Base-by-base conservation (phyloP, 2,797 vertebrate genomes). In the Pogonophryne albipinna region DNA sequence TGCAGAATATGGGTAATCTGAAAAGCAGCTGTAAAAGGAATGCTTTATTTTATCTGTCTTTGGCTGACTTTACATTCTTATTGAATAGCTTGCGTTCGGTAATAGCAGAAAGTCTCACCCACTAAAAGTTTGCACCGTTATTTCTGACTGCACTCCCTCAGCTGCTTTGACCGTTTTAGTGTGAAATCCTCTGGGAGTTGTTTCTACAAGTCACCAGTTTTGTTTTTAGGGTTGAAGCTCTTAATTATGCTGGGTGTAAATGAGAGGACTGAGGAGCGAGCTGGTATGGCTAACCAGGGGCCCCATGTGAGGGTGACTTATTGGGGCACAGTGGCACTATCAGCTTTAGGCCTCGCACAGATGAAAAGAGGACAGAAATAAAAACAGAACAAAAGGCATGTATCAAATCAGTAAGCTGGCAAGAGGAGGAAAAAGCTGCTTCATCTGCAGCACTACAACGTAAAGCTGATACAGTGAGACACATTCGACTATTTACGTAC, bases 171-270 rank as follows among this genome's bases (percentile, higher is more conserved):
- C 88, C 88, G 83, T 75, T 81, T 83, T 52, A 74, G 58, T 85
- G 85, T 79, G 52, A 87, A 90, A 85, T 89, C 91, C 84, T 81
- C 66, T 52, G 75, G 80, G 85, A 83, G 78, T 73, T 83, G 81
- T 79, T 87, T 89, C 74, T 83, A 85, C 85, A 86, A 79, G 71
- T 83, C 89, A 84, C 84, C 78, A 77, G 86, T 87, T 87, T 90
- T 90, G 88, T 86, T 90, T 90, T 89, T 86, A 75, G 87, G 85
- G 85, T 80, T 42, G 65, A 80, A 89, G 79, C 86, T 86, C 89
- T 89, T 90, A 92, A 93, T 93, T 91, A 91, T 82, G 83, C 65
- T 20, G 78, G 78, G 83, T 87, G 85, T 90, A 88, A 91, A 90
- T 88, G 83, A 92, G 88, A 91, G 81, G 76, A 83, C 74, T 70